Percentiles rank a stretch among this genome's conserved stretches.
phyloP scores from a whole-genome alignment of 1,140 invertebrate genomes.

The Elymnias hypermnestra region DNA sequence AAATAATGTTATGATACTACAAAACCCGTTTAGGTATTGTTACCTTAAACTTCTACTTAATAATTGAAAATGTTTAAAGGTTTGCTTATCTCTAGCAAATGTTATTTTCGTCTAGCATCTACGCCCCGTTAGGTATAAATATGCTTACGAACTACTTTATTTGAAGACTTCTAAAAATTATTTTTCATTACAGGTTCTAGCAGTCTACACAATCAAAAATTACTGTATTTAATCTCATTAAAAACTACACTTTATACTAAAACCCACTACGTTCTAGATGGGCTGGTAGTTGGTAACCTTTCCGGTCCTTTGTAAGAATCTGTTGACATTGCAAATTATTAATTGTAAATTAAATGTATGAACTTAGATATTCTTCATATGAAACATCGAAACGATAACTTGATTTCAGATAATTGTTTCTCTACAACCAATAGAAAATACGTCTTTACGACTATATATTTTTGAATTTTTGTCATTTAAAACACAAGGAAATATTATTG shows the following conservation, averaged over 20 bases:
- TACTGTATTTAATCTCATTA: constrained; percentile 44
- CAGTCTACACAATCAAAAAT: constrained; percentile 57
- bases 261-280: constrained; percentile 55
- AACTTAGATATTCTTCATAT: neutral
- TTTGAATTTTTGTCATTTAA: too few relatives aligned
- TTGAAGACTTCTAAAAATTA: constrained; percentile 51
- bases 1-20: constrained; percentile 20
- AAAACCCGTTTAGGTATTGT: constrained; percentile 21
- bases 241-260: constrained; percentile 52
- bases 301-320: constrained; percentile 41
- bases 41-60: constrained; percentile 28
- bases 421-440: too few relatives aligned
- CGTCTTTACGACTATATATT: too few relatives aligned
- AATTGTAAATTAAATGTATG: constrained; percentile 11
- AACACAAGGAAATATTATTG: too few relatives aligned
- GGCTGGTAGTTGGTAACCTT: constrained; percentile 46
- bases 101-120: constrained; percentile 61
- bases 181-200: constrained; percentile 62
- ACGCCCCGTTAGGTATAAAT: constrained; percentile 66
- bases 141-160: constrained; percentile 44
- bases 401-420: neutral
- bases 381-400: neutral
- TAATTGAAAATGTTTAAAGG: constrained; percentile 28
- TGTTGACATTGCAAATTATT: constrained; percentile 44
- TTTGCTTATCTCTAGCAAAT: constrained; percentile 49